Evolutionary conservation across 1,140 invertebrate species (phyloP), one percentile per base, ranked within the genome.

Genomic region (Polypedilum vanderplanki): DNA sequence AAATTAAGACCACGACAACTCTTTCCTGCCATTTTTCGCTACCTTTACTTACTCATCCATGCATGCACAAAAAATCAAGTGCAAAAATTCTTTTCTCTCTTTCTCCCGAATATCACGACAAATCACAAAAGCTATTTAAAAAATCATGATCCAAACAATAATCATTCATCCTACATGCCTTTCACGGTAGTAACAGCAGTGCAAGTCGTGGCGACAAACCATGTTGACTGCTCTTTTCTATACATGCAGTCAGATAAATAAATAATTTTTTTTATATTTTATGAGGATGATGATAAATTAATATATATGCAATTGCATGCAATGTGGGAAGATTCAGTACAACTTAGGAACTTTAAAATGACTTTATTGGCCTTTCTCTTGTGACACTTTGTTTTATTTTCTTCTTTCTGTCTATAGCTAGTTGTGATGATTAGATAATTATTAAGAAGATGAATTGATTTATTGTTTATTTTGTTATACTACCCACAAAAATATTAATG

Each of bases 1-100:
- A 57, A 57, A 57, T 57, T 57, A 57, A 12, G 46, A n/a, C 46
- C n/a, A 57, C n/a, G 46, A 57, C 46, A 57, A 57, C n/a, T 57
- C 12, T 57, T 57, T 57, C 41, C 41, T 46, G 15, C 9, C 9
- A 46, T 15, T 15, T 46, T 46, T 46, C 8, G n/a, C n/a, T 15
- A 57, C 46, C 4, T 57, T 57, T 57, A 8, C 1, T 10, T 46
- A 57, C n/a, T 57, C n/a, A 57, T 12, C n/a, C 46, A 57, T 57
- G 46, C 46, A 57, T n/a, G n/a, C n/a, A 57, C 46, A 57, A 8
- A 46, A 8, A 46, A 57, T n/a, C 46, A 57, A 57, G 46, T 57
- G 46, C 46, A 57, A 57, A 57, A 57, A 46, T 12, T 9, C 9
- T 12, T n/a, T 46, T 46, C 10, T 57, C 46, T 57, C 46, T 15